Evolutionary conservation across 53 echinoderm and acorn worm species (phyloP), one percentile per base, ranked within the genome.

Genomic region (Apostichopus leukothele): DNA sequence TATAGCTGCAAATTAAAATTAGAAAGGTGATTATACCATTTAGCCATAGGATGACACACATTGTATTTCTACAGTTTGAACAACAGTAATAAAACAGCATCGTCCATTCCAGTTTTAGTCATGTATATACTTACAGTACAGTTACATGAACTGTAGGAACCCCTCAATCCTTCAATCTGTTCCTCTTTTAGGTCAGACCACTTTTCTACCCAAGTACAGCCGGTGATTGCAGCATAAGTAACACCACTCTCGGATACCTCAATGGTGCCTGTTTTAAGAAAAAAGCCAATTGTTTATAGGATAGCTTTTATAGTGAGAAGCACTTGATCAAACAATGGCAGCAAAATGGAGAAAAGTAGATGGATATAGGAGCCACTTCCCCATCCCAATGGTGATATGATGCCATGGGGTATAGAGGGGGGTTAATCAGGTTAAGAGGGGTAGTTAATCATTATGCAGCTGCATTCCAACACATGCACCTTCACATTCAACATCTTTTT

Each of bases 71-170:
- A 39, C 3, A 39, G 39, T 39, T 39, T 39, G 39, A 39, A 39
- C 39, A 39, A 39, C 39, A 39, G 3, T 39, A 39, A 39, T 39
- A 39, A 39, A 39, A 39, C 39, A 39, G 39, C 39, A 39, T 39
- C 39, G 3, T 39, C 39, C 39, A 39, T 39, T 39, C 39, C 2
- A 39, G 39, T 19, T 22, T 27, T 52, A 57, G 9, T 12, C 27
- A 20, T 14, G 9, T 6, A 2, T 18, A 88, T 12, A 83, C 94
- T 89, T 81, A 94, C 94, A 86, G n/a, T 87, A 83, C 94, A 94
- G 19, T 73, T 87, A 60, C 76, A 87, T 14, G 51, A 1, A 5
- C 39, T 13, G 61, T 92, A 94, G 60, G 63, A 80, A 20, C 89
- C 83, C 76, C 77, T 61, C 53, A 94, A 68, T 50, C 94, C 92